A percentile compares a stretch with the other conserved stretches of the same genome.
Conservation (phyloP, 2,797 vertebrate genomes). For the Falco cherrug region DNA sequence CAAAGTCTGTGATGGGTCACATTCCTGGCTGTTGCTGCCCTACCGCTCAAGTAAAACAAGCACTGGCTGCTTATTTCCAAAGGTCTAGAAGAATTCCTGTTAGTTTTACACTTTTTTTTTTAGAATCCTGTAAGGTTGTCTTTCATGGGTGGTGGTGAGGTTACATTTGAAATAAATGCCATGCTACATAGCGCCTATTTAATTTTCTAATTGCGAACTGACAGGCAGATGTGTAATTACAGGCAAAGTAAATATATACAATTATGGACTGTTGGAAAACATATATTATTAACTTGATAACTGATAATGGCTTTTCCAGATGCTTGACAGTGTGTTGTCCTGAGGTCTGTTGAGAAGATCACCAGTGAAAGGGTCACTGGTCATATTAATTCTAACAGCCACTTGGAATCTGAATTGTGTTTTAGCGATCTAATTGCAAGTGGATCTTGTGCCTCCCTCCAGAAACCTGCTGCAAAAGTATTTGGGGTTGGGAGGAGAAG, state of each 20-base stretch:
- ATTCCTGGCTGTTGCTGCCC: background rate
- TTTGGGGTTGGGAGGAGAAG: background rate
- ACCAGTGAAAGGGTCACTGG: background rate
- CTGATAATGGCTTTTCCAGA: slow-evolving; percentile 51
- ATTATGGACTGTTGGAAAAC: slow-evolving; percentile 63
- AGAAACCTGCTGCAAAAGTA: background rate
- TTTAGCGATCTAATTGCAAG: background rate
- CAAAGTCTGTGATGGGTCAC: background rate
- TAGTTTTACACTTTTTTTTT: background rate
- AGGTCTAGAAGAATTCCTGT: background rate
- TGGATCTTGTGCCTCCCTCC: background rate
- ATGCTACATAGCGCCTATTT: background rate
- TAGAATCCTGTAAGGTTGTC: background rate
- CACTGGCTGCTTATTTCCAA: background rate
- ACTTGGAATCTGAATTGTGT: background rate
- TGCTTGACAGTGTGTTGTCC: slow-evolving; percentile 30
- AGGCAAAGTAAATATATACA: slow-evolving; percentile 62
- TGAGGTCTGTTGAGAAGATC: slow-evolving; percentile 19
- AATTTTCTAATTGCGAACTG: slow-evolving; percentile 64
- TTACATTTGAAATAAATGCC: background rate
- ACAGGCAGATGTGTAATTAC: slow-evolving; percentile 66
- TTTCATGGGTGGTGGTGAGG: background rate
- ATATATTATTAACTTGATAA: slow-evolving; percentile 61
- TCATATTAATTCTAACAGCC: background rate
- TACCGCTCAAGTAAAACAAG: background rate